These are phyloP conservation scores for Drosophila diplacantha DNA, from an alignment of 2,888 invertebrate species.

Conservation along the genomic window DNA sequence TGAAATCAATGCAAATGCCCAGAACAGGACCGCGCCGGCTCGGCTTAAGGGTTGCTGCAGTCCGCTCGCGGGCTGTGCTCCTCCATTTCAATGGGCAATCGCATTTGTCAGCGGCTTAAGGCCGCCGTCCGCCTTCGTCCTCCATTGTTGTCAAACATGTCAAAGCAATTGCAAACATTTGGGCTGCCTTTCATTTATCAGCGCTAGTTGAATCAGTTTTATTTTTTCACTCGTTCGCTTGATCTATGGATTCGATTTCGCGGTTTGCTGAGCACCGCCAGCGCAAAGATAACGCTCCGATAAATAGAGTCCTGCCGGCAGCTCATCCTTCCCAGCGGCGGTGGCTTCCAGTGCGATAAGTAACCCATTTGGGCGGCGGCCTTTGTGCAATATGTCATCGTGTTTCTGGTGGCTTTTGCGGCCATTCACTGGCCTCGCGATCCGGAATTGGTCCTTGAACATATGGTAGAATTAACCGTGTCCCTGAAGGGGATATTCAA, in stretches of 20 bases:
- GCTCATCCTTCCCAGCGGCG: constrained; percentile 31
- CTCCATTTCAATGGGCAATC: constrained; percentile 66
- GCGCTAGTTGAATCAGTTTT: constrained; percentile 55
- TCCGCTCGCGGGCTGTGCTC: constrained; percentile 48
- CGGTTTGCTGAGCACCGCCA: constrained; percentile 63
- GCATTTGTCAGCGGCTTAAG: constrained; percentile 74
- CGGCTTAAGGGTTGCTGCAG: constrained; percentile 32
- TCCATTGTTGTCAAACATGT: constrained; percentile 75
- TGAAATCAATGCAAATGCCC: constrained; percentile 72
- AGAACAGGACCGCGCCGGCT: constrained; percentile 25
- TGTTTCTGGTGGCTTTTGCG: constrained; percentile 22
- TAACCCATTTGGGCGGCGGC: constrained; percentile 32
- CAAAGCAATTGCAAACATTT: constrained; percentile 72
- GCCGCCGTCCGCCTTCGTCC: constrained; percentile 37
- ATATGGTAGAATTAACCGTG: constrained; percentile 31
- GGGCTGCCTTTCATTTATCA: constrained; percentile 72
- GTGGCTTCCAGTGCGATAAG: constrained; percentile 22
- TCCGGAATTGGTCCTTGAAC: constrained; percentile 21
- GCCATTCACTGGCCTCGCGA: constrained; percentile 22
- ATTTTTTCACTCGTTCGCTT: constrained; percentile 41
- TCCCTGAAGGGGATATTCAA: neutral
- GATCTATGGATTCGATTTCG: constrained; percentile 71
- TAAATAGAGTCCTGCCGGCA: constrained; percentile 47
- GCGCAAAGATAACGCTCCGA: constrained; percentile 56
- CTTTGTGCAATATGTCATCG: constrained; percentile 31